phyloP scores from a whole-genome alignment of 1,140 invertebrate genomes.

The Dreissena rostriformis region DNA sequence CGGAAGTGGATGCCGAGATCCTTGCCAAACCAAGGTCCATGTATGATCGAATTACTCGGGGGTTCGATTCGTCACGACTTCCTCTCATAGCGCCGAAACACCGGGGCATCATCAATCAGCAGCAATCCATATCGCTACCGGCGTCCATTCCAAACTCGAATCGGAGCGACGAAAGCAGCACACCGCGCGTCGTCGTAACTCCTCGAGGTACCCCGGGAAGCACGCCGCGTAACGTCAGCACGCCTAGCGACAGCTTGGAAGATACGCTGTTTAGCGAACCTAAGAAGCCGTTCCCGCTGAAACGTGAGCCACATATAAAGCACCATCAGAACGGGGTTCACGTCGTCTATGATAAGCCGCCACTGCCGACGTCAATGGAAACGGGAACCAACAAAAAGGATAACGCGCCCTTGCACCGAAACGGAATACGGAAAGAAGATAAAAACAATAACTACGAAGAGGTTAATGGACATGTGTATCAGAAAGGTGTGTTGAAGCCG shows the following conservation, averaged over 20 bases:
- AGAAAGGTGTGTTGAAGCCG: conserved; percentile 24
- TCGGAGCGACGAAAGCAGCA: conserved; percentile 45
- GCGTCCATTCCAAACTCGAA: conserved; percentile 46
- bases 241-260: conserved; percentile 32
- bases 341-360: no score
- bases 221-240: conserved; percentile 20
- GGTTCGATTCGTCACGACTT: conserved; percentile 32
- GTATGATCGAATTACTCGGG: conserved; percentile 48
- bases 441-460: conserved; percentile 29
- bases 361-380: not conserved
- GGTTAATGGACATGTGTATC: conserved; percentile 45
- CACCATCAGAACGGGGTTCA: conserved; percentile 12
- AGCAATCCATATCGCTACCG: conserved; percentile 18
- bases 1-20: conserved; percentile 52
- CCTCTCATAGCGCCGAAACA: conserved; percentile 22
- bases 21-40: conserved; percentile 46
- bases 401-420: not conserved
- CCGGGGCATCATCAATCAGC: conserved; percentile 3
- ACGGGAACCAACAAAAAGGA: not conserved
- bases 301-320: not conserved
- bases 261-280: conserved; percentile 20
- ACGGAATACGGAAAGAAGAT: conserved; percentile 1
- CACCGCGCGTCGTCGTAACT: conserved; percentile 13
- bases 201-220: conserved; percentile 25
- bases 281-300: conserved; percentile 20